Percentiles rank a stretch among this genome's conserved stretches.
Evolutionary conservation across 53 echinoderm and acorn worm species (phyloP).

Genomic region (Pentamera pediparva): DNA sequence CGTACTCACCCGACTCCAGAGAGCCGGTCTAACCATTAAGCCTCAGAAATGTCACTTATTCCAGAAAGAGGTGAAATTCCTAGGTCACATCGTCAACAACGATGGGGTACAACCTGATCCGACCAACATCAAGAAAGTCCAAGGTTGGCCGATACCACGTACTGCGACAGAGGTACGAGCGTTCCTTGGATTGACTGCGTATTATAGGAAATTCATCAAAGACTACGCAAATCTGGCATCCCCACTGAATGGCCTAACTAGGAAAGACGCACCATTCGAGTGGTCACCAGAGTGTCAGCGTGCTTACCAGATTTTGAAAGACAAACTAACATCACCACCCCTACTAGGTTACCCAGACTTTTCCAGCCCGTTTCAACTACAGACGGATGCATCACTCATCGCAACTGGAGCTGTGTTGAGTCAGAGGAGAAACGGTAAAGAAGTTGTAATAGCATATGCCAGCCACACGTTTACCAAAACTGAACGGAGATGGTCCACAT

Average conservation of each 20-base stretch:
- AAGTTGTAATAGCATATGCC: conserved; percentile 48
- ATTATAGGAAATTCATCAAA: background rate
- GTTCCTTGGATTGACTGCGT: background rate
- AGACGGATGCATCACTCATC: conserved; percentile 47
- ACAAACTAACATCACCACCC: conserved; percentile 30
- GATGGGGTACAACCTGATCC: background rate
- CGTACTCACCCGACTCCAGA: background rate
- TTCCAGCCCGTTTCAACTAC: conserved; percentile 12
- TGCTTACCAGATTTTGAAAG: conserved; percentile 8
- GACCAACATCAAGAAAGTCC: background rate
- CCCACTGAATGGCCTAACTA: background rate
- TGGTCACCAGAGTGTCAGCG: conserved; percentile 31
- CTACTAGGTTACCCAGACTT: conserved; percentile 55
- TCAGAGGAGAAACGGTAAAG: conserved; percentile 10
- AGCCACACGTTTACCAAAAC: conserved; percentile 23
- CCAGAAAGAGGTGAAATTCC: conserved; percentile 7
- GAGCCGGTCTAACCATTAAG: background rate
- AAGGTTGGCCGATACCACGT: background rate
- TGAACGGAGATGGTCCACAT: conserved; percentile 33
- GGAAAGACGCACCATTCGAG: conserved; percentile 25
- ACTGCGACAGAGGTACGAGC: background rate
- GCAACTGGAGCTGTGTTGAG: conserved; percentile 44
- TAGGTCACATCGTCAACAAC: too few relatives aligned
- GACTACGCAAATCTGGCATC: background rate
- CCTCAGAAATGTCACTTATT: conserved; percentile 26